A percentile compares a stretch with the other conserved stretches of the same genome.
Conservation (phyloP, 2,797 vertebrate species). For the Presbytis comata region DNA sequence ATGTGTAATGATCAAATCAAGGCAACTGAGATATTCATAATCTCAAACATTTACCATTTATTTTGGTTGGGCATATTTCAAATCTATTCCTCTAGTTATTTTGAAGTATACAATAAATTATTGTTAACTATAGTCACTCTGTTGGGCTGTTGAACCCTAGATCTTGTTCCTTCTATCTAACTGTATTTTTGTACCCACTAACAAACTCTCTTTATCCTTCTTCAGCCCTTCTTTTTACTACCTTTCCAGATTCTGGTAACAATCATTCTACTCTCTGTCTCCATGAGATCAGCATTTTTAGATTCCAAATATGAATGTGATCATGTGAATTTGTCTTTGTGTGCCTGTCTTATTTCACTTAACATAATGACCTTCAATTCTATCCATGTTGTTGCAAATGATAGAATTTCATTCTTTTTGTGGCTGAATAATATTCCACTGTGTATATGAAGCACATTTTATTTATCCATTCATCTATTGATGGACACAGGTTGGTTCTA, state of each 20-base stretch:
- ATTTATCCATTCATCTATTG: neutral
- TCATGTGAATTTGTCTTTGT: neutral
- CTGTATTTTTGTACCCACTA: neutral
- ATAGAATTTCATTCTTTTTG: neutral
- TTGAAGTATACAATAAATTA: neutral
- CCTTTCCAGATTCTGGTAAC: neutral
- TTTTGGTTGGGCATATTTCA: neutral
- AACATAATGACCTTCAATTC: neutral
- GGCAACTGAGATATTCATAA: neutral
- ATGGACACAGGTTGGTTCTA: neutral
- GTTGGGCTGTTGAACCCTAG: neutral
- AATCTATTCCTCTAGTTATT: neutral
- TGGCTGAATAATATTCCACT: neutral
- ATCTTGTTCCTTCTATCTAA: neutral
- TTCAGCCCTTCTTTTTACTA: neutral
- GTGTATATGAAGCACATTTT: neutral
- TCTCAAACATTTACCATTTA: neutral
- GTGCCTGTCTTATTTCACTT: neutral
- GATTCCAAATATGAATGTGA: neutral
- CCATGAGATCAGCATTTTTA: neutral
- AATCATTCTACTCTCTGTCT: neutral
- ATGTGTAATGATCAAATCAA: neutral
- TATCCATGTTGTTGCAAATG: neutral
- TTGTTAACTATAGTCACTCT: neutral
- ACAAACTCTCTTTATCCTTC: neutral